These are phyloP conservation scores for Lerema accius DNA, from an alignment of 1,140 invertebrate species.

Conservation along the genomic window DNA sequence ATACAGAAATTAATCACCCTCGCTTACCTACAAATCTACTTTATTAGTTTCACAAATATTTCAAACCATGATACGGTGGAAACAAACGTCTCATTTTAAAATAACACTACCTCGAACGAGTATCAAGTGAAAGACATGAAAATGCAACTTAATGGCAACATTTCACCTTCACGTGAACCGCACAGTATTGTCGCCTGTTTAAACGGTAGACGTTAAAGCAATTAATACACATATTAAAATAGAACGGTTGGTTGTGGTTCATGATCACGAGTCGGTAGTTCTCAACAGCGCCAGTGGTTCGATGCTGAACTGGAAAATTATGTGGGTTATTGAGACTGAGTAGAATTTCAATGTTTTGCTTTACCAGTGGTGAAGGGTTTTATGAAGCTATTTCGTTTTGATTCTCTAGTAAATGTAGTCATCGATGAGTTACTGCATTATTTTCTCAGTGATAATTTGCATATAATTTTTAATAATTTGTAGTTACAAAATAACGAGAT, in stretches of 20 bases:
- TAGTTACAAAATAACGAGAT: no score
- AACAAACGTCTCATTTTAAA: no score
- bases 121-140: no score
- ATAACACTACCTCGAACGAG: no score
- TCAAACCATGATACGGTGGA: no score
- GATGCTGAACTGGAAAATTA: slow-evolving; percentile 15
- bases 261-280: slow-evolving; percentile 15
- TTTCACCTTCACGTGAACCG: no score
- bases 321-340: slow-evolving; percentile 2
- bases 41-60: no score
- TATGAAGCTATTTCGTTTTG: neutral
- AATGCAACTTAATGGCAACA: no score
- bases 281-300: slow-evolving; percentile 3
- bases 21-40: no score
- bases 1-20: no score
- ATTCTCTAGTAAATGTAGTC: neutral
- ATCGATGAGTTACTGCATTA: neutral
- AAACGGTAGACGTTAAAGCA: neutral
- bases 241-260: slow-evolving; percentile 5
- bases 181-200: neutral
- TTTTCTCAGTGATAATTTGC: no score
- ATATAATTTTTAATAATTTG: no score
- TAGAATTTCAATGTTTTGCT: slow-evolving; percentile 1
- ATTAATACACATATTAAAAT: slow-evolving; percentile 19
- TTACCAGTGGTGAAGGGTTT: neutral